Evolutionary conservation across 1,140 invertebrate species (phyloP).

Genomic region (Leptinotarsa defecta): DNA sequence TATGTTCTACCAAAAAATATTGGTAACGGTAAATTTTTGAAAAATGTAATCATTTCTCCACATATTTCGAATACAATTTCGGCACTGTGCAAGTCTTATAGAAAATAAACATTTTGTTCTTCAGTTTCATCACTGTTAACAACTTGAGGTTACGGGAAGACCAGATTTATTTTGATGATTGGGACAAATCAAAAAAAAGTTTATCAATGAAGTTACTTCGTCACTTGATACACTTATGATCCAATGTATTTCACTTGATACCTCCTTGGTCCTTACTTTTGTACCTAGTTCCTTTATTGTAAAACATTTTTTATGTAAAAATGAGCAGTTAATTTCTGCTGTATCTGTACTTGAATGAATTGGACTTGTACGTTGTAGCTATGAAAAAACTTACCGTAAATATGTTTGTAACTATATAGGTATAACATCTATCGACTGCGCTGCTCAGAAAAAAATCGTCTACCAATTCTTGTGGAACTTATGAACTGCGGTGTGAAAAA

Average conservation of each 20-base stretch:
- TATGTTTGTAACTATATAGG: slow-evolving; percentile 40
- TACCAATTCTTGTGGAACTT: slow-evolving; percentile 8
- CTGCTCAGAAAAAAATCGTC: slow-evolving; percentile 14
- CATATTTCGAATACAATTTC: too few relatives aligned
- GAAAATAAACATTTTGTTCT: too few relatives aligned
- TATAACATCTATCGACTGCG: slow-evolving; percentile 27
- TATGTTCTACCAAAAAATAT: too few relatives aligned
- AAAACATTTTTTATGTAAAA: slow-evolving; percentile 18
- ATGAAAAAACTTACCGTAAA: slow-evolving; percentile 32
- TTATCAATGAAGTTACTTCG: not conserved
- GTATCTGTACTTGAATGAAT: not conserved
- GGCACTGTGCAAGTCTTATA: too few relatives aligned
- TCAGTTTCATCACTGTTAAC: too few relatives aligned
- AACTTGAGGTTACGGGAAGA: too few relatives aligned
- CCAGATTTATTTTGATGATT: too few relatives aligned
- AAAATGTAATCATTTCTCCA: too few relatives aligned
- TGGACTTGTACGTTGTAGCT: slow-evolving; percentile 22
- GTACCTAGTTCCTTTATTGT: slow-evolving; percentile 22
- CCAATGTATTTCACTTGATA: slow-evolving; percentile 23
- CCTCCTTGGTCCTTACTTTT: slow-evolving; percentile 9
- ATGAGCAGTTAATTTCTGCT: slow-evolving; percentile 19
- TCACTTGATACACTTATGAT: not conserved
- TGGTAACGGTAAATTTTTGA: too few relatives aligned
- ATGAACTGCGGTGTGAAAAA: not conserved
- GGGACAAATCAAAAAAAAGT: too few relatives aligned